A percentile compares a stretch with the other conserved stretches of the same genome.
phyloP scores from a whole-genome alignment of 2,797 vertebrate genomes.

The Falco biarmicus region DNA sequence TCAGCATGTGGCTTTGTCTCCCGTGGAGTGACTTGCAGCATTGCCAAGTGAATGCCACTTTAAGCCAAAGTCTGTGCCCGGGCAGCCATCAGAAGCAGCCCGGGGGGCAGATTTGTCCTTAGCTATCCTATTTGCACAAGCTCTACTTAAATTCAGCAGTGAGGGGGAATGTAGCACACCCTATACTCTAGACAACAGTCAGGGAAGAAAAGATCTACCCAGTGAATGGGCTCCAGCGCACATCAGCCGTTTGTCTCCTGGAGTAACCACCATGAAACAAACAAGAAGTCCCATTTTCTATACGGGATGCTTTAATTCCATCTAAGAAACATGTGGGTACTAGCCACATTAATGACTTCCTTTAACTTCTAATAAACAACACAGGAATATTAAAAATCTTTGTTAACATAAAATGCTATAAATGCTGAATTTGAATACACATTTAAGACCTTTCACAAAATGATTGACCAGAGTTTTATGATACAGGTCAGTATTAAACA shows the following conservation, averaged over 20 bases:
- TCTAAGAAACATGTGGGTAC: background rate
- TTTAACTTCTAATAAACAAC: slow-evolving; percentile 1
- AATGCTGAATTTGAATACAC: background rate
- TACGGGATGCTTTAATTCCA: background rate
- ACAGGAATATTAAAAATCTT: background rate
- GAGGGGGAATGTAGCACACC: background rate
- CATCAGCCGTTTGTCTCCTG: background rate
- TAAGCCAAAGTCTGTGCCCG: background rate
- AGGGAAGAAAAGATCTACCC: background rate
- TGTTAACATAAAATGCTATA: background rate
- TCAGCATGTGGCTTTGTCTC: background rate
- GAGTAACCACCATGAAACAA: background rate
- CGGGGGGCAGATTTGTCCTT: background rate
- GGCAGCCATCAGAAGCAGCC: background rate
- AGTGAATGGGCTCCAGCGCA: background rate
- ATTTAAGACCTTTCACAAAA: slow-evolving; percentile 19
- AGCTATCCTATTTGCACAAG: background rate
- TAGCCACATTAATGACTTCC: background rate
- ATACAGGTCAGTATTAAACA: slow-evolving; percentile 21
- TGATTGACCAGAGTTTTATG: slow-evolving; percentile 16
- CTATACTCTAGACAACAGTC: background rate
- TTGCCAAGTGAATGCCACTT: background rate
- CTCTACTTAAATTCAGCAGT: background rate
- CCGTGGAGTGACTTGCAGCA: background rate
- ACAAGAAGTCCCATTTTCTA: background rate